A percentile compares a stretch with the other conserved stretches of the same genome.
These are phyloP conservation scores for Orientallactaga sibirica DNA, from an alignment of 2,797 vertebrate species.

Conservation along the genomic window DNA sequence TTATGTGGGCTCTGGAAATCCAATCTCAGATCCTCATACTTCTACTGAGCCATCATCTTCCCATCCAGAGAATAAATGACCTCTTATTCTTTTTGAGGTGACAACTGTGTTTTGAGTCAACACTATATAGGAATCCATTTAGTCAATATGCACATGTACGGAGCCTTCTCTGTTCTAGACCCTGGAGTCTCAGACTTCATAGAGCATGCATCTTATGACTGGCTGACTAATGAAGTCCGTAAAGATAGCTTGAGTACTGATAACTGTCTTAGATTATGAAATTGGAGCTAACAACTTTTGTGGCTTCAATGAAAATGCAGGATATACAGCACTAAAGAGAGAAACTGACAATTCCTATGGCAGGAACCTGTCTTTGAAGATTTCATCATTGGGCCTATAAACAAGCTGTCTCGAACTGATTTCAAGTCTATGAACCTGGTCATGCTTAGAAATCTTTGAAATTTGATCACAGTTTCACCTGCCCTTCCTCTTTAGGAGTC, in stretches of 20 bases:
- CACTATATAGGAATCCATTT: neutral
- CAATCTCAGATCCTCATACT: too few relatives aligned
- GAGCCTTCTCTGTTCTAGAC: neutral
- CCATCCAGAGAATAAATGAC: too few relatives aligned
- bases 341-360: neutral
- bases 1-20: too few relatives aligned
- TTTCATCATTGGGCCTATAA: neutral
- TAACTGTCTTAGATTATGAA: slow-evolving; percentile 22
- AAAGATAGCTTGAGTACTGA: slow-evolving; percentile 24
- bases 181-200: neutral
- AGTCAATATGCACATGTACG: neutral
- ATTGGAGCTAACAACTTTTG: neutral
- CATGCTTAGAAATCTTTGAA: slow-evolving; percentile 57
- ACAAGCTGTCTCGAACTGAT: neutral
- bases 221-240: neutral
- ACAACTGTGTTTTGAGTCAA: neutral
- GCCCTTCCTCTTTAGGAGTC: neutral
- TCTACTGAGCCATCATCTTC: too few relatives aligned
- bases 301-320: slow-evolving; percentile 30
- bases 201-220: neutral
- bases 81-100: too few relatives aligned
- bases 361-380: neutral
- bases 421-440: neutral
- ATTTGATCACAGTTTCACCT: slow-evolving; percentile 62
- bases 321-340: neutral